Conservation (phyloP, 2,797 vertebrate genomes). For the Pagetopsis macropterus region DNA sequence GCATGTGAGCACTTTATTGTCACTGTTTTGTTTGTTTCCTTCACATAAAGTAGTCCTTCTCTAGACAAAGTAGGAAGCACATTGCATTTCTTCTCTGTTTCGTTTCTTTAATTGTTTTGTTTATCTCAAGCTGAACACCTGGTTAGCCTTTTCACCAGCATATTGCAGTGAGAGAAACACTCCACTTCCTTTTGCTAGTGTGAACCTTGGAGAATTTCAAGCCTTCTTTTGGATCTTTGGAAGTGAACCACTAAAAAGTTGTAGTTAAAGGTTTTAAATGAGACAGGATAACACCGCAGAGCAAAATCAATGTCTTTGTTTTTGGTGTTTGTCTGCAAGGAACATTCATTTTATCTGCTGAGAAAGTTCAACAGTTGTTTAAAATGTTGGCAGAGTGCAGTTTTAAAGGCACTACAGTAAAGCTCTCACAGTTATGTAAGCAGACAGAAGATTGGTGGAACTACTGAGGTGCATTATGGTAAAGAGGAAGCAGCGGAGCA, state of each 20-base stretch:
- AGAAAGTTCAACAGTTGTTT: slow-evolving; percentile 45
- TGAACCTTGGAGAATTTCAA: slow-evolving; percentile 56
- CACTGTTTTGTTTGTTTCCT: slow-evolving; percentile 60
- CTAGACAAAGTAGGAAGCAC: slow-evolving; percentile 61
- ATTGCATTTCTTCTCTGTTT: slow-evolving; percentile 55
- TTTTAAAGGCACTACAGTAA: slow-evolving; percentile 44
- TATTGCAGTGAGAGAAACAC: slow-evolving; percentile 72
- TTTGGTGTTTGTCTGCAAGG: slow-evolving; percentile 53
- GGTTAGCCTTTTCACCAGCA: slow-evolving; percentile 83
- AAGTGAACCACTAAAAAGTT: slow-evolving; percentile 31
- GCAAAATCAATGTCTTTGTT: slow-evolving; percentile 57
- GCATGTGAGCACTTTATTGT: slow-evolving; percentile 81
- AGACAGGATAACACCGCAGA: slow-evolving; percentile 45
- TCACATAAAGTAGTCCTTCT: slow-evolving; percentile 51
- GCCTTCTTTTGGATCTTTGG: slow-evolving; percentile 53
- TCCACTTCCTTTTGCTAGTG: slow-evolving; percentile 65
- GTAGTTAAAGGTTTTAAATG: slow-evolving; percentile 19
- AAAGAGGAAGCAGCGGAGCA: slow-evolving; percentile 38
- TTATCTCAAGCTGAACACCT: slow-evolving; percentile 76
- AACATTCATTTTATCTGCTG: slow-evolving; percentile 53
- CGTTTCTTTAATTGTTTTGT: slow-evolving; percentile 30
- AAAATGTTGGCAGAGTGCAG: slow-evolving; percentile 39
- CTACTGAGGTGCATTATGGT: slow-evolving; percentile 35
- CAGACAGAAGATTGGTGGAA: slow-evolving; percentile 45
- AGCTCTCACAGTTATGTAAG: slow-evolving; percentile 36